Conservation (phyloP, 1,140 invertebrate species). For the Ctenoplectra terminalis region DNA sequence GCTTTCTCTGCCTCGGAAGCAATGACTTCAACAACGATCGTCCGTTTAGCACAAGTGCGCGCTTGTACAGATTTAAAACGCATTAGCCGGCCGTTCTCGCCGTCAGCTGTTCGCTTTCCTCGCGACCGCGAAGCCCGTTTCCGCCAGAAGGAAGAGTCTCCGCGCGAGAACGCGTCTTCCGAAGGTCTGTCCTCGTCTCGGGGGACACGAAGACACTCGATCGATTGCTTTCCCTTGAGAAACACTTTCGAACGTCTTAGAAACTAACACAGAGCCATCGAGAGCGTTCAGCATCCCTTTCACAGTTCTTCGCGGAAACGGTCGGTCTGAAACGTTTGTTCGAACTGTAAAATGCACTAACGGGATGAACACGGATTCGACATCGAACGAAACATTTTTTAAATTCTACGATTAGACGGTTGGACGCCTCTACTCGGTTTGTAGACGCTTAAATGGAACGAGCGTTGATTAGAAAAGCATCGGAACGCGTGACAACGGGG, state of each 20-base stretch:
- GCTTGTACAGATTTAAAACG: constrained; percentile 6
- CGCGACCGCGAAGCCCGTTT: background rate
- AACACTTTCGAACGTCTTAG: background rate
- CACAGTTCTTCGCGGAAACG: background rate
- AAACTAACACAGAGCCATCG: background rate
- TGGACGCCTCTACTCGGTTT: background rate
- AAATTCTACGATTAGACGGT: background rate
- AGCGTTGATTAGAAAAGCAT: constrained; percentile 15
- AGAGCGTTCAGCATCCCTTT: background rate
- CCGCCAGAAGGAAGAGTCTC: background rate
- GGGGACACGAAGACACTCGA: constrained; percentile 6
- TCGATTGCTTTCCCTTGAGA: background rate
- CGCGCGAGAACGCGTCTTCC: background rate
- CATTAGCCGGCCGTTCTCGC: background rate
- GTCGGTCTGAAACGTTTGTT: background rate
- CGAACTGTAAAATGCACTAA: background rate
- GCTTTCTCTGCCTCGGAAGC: constrained; percentile 34
- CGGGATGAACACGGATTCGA: too few species aligned
- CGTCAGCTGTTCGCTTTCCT: background rate
- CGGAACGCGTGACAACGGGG: constrained; percentile 8
- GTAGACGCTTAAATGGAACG: background rate
- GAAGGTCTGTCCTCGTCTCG: background rate
- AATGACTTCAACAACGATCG: background rate
- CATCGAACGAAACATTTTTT: background rate
- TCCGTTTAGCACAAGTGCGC: background rate